Evolutionary conservation across 2,113 vertebrate species (phyloP).

Genomic region (Urocitellus parryii): DNA sequence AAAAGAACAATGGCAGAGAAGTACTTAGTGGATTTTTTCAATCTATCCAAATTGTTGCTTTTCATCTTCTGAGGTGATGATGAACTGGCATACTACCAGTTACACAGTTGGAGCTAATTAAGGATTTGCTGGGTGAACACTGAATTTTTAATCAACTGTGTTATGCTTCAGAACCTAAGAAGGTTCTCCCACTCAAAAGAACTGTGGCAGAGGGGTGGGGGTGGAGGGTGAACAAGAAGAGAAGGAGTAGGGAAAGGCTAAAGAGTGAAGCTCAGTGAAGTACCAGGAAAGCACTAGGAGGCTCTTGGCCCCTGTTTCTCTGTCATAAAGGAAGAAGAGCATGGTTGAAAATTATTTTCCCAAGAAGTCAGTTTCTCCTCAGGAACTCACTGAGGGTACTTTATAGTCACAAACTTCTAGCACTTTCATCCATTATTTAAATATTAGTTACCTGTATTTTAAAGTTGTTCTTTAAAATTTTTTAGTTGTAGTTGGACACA

Average conservation of each 20-base stretch:
- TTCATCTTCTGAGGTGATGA: not conserved
- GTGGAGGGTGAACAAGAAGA: not conserved
- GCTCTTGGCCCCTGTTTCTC: not conserved
- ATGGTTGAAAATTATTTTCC: not conserved
- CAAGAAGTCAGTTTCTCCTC: not conserved
- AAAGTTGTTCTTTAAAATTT: not conserved
- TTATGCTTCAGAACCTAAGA: not conserved
- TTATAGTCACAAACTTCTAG: not conserved
- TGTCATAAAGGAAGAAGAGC: not conserved
- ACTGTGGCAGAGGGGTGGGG: not conserved
- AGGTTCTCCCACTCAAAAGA: not conserved
- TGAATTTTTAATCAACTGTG: not conserved
- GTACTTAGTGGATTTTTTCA: not conserved
- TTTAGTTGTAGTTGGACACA: too few relatives aligned
- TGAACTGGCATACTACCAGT: not conserved
- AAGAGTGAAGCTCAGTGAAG: not conserved
- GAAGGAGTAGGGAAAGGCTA: not conserved
- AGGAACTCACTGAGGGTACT: not conserved
- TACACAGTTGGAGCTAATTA: not conserved
- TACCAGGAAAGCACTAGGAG: not conserved
- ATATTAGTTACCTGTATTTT: conserved; percentile 12
- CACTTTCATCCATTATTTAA: not conserved
- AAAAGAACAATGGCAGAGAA: not conserved
- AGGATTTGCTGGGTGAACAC: not conserved
- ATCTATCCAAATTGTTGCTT: not conserved